phyloP scores from a whole-genome alignment of 2,113 vertebrate species.

The Malurus alboscapulatus region DNA sequence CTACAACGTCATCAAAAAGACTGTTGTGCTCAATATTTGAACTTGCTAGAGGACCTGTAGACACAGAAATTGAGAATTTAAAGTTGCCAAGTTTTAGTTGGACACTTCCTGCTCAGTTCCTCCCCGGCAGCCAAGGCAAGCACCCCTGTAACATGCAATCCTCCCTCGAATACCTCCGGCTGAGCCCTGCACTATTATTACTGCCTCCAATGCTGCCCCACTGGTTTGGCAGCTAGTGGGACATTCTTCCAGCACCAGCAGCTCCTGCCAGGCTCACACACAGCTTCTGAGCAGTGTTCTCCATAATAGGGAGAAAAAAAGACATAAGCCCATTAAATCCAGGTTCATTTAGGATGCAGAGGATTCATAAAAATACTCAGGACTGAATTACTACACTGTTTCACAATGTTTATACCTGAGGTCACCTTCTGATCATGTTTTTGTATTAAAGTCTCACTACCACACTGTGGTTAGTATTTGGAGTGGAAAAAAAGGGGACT shows the following conservation, averaged over 20 bases:
- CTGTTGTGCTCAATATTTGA: background rate
- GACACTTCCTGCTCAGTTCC: background rate
- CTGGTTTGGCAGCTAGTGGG: slow-evolving; percentile 51
- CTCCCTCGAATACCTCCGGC: background rate
- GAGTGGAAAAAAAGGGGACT: background rate
- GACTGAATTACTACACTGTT: background rate
- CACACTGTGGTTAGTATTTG: background rate
- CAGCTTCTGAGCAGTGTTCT: background rate
- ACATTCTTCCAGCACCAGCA: background rate
- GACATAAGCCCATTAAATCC: accelerated
- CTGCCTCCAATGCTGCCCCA: slow-evolving; percentile 24
- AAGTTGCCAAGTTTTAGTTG: background rate
- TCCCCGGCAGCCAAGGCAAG: background rate
- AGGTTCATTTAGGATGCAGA: background rate
- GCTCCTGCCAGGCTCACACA: background rate
- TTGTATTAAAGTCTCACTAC: background rate
- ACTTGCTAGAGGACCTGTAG: background rate
- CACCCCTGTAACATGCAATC: background rate
- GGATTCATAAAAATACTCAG: background rate
- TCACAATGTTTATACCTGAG: background rate
- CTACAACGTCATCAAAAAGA: background rate
- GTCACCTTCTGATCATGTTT: background rate
- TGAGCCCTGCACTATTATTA: slow-evolving; percentile 16
- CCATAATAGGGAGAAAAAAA: background rate
- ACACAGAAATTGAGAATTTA: background rate